Base-by-base conservation (phyloP, 2,113 vertebrate genomes). In the Salvelinus fontinalis region DNA sequence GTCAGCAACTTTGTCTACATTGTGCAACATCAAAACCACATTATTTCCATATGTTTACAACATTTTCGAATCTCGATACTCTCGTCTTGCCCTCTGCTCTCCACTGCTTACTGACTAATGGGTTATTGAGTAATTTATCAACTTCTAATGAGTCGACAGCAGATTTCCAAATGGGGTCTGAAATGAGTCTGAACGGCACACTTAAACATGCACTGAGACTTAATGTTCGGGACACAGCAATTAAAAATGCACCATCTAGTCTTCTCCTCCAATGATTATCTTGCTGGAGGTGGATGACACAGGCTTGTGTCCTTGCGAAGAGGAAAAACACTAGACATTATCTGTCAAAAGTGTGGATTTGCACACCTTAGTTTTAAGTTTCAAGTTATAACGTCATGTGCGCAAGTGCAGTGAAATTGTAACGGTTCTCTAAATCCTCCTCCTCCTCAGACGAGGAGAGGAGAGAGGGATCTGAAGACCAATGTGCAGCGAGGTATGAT, bases 231-330 rank as follows among this genome's bases (percentile, higher is more conserved):
- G 60, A 73, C 51, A 57, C 22, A 71, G 81, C 90, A 92, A 95
- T 94, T 92, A 95, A 93, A 95, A 94, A 93, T 91, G 92, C 87
- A 94, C 89, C 93, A 87, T 92, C 84, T 84, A 88, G 89, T 93
- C 89, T 89, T 74, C 72, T 74, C 29, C 77, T 88, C 48, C 84
- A 91, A 86, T 84, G 75, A 89, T 91, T 92, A 81, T 27, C 69
- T 83, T 71, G 87, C 72, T 24, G 87, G 90, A 77, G 88, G 75
- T 54, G 54, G 80, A 83, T 84, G 51, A 49, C 44, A 77, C 65
- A 57, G 80, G 57, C 87, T 72, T 5, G 3, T 72, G 73, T 75
- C 81, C 69, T 87, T 86, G 81, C 87, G 83, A 90, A 80, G 59
- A 68, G 70, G 0, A 51, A 72, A 24, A 9, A 2, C 7, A 39